These are phyloP conservation scores for Sarcophaga rosellei DNA, from an alignment of 2,888 invertebrate species.

Conservation along the genomic window DNA sequence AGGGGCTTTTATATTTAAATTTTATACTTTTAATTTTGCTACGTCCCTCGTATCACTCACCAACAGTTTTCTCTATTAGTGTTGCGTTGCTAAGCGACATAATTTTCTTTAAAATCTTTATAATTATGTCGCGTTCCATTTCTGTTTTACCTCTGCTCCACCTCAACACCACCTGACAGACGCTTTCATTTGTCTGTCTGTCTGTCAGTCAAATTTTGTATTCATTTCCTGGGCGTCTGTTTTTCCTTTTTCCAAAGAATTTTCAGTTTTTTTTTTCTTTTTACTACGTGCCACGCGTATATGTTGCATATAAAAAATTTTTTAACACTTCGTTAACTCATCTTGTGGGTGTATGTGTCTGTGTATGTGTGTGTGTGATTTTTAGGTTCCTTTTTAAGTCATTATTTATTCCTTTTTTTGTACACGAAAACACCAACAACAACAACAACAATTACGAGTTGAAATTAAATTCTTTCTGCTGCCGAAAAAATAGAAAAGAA, in stretches of 20 bases:
- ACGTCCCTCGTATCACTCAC: background rate
- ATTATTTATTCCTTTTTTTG: slow-evolving; percentile 5
- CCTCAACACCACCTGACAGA: background rate
- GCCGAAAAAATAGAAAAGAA: background rate
- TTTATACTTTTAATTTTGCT: background rate
- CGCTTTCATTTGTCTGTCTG: slow-evolving; percentile 19
- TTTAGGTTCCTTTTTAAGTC: background rate
- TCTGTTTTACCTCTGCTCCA: background rate
- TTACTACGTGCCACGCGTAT: slow-evolving; percentile 27
- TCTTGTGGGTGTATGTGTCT: background rate
- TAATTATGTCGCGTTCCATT: slow-evolving; percentile 48
- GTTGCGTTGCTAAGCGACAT: slow-evolving; percentile 48
- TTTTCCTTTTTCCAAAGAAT: background rate
- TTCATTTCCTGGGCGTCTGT: slow-evolving; percentile 2
- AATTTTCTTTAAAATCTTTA: slow-evolving; percentile 55
- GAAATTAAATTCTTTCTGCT: background rate
- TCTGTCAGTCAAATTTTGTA: slow-evolving; percentile 2
- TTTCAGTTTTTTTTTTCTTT: background rate
- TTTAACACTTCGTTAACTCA: slow-evolving; percentile 56
- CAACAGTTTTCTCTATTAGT: slow-evolving; percentile 21
- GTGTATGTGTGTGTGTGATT: too few relatives aligned
- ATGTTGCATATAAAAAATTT: slow-evolving; percentile 33
- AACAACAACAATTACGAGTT: slow-evolving; percentile 12
- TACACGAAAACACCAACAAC: background rate
- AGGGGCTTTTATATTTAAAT: too few relatives aligned